These are phyloP conservation scores for Glaucopsyche alexis DNA, from an alignment of 2,888 invertebrate genomes.

Conservation along the genomic window DNA sequence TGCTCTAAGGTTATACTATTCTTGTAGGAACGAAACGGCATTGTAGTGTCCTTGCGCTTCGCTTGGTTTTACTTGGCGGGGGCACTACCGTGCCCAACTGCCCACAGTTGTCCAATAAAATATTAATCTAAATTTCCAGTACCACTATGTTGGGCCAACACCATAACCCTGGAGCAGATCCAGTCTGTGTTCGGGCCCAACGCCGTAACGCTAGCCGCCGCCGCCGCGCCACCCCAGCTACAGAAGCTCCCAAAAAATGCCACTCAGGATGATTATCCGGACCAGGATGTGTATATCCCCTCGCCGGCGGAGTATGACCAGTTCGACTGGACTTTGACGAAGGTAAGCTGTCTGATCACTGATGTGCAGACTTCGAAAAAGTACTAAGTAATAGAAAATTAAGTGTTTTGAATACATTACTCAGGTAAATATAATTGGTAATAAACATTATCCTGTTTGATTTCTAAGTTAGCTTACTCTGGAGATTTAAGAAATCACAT, in stretches of 20 bases:
- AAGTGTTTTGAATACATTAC: too few relatives aligned
- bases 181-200: slow-evolving; percentile 37
- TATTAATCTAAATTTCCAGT: slow-evolving; percentile 3
- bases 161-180: slow-evolving; percentile 15
- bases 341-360: slow-evolving; percentile 67
- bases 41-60: too few relatives aligned
- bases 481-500: too few relatives aligned
- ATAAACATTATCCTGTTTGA: too few relatives aligned
- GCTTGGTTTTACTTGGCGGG: too few relatives aligned
- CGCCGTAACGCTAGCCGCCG: slow-evolving; percentile 5
- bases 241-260: slow-evolving; percentile 48
- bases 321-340: slow-evolving; percentile 85
- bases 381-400: too few relatives aligned
- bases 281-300: slow-evolving; percentile 51
- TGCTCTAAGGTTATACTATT: too few relatives aligned
- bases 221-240: slow-evolving; percentile 35
- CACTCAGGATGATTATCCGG: slow-evolving; percentile 56
- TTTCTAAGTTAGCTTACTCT: too few relatives aligned
- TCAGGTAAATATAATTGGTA: too few relatives aligned
- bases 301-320: slow-evolving; percentile 70
- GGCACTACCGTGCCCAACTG: too few relatives aligned
- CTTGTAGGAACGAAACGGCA: too few relatives aligned
- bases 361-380: too few relatives aligned
- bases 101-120: neutral
- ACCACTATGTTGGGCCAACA: slow-evolving; percentile 27